Conservation (phyloP, 2,797 vertebrate species). For the Oryzias dopingdopingensis region DNA sequence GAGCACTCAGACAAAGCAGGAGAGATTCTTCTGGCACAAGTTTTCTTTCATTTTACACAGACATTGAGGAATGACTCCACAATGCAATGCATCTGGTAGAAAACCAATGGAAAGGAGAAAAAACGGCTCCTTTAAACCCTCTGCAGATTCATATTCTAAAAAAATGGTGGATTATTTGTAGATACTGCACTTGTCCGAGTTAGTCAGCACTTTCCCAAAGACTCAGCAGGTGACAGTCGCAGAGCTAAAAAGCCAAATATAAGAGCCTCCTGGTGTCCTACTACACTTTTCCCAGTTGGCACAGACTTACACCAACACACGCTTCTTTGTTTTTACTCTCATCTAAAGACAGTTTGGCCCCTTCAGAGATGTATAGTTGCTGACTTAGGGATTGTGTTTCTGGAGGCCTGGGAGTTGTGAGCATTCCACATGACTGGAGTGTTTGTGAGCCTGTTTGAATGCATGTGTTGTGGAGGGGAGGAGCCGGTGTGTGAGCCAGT, state of each 20-base stretch:
- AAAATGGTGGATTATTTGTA: constrained; percentile 11
- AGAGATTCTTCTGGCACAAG: background rate
- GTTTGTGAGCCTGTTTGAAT: constrained; percentile 27
- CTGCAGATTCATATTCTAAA: too few relatives aligned
- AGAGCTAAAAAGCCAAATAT: constrained; percentile 42
- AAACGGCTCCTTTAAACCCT: too few relatives aligned
- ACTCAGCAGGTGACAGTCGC: constrained; percentile 52
- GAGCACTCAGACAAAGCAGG: background rate
- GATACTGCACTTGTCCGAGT: constrained; percentile 13
- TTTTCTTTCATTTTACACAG: constrained; percentile 17
- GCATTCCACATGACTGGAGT: constrained; percentile 30
- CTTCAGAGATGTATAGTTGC: constrained; percentile 60
- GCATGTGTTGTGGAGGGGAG: constrained; percentile 16
- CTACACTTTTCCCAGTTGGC: constrained; percentile 50
- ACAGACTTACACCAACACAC: constrained; percentile 31
- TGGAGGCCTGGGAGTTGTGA: constrained; percentile 51
- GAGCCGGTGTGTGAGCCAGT: constrained; percentile 56
- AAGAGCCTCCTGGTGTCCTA: constrained; percentile 48
- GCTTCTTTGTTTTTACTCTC: constrained; percentile 52
- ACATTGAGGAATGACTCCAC: background rate
- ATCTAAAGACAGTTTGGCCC: constrained; percentile 54
- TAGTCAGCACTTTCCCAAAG: constrained; percentile 42
- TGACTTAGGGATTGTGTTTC: constrained; percentile 65
- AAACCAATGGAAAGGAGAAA: background rate
- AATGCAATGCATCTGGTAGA: background rate